These are phyloP conservation scores for Martes martes DNA, from an alignment of 2,113 vertebrate species.

Conservation along the genomic window DNA sequence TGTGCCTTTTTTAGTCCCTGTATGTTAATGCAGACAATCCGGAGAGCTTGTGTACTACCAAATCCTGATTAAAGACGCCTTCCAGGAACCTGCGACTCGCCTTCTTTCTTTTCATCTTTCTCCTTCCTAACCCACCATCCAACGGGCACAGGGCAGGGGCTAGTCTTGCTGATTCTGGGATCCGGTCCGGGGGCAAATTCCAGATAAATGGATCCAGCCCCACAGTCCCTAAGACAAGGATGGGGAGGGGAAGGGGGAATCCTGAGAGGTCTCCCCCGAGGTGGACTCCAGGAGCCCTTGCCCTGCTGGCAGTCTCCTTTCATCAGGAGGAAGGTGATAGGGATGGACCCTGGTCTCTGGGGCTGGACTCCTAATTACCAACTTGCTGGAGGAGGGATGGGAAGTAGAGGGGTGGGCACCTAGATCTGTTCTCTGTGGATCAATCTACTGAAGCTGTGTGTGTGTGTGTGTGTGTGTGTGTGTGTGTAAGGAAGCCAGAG, in stretches of 20 bases:
- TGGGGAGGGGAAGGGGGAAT: neutral
- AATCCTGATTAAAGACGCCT: constrained; percentile 93
- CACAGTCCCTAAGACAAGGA: neutral
- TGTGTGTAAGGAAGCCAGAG: too few species aligned
- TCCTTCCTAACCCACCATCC: neutral
- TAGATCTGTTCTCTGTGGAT: neutral
- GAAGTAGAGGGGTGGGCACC: neutral
- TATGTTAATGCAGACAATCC: constrained; percentile 98
- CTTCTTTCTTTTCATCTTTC: constrained; percentile 77
- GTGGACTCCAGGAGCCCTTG: neutral
- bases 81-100: constrained; percentile 68
- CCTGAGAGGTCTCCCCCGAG: neutral
- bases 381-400: neutral
- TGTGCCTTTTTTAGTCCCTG: constrained; percentile 98
- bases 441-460: neutral
- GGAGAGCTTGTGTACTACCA: constrained; percentile 94
- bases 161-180: neutral
- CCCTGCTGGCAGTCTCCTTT: neutral
- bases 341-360: neutral
- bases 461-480: neutral
- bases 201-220: neutral
- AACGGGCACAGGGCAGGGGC: neutral
- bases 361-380: neutral
- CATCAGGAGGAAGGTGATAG: rapidly evolving
- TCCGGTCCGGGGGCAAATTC: neutral